A percentile compares a stretch with the other conserved stretches of the same genome.
Conservation (phyloP, 2,797 vertebrate genomes). For the Epinephelus coioides region DNA sequence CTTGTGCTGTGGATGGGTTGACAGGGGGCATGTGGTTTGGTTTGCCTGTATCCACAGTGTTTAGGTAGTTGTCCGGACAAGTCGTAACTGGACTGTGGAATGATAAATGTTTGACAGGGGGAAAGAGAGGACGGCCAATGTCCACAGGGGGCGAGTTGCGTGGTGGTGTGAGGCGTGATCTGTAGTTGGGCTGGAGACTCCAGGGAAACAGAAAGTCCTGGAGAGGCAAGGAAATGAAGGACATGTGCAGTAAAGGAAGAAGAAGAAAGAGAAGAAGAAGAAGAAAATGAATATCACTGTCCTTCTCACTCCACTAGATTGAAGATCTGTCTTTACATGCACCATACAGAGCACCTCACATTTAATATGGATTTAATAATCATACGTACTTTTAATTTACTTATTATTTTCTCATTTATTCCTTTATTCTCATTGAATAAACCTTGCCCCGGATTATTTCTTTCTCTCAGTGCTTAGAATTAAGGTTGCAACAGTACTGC, state of each 20-base stretch:
- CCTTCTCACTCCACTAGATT: not conserved
- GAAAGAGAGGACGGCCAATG: slow-evolving; percentile 67
- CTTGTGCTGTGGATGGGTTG: slow-evolving; percentile 30
- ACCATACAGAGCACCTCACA: not conserved
- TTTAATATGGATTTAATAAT: not conserved
- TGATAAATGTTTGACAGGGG: slow-evolving; percentile 77
- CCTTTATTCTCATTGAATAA: not conserved
- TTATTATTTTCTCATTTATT: not conserved
- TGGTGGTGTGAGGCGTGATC: slow-evolving; percentile 26
- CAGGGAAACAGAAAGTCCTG: slow-evolving; percentile 86
- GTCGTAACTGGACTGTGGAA: slow-evolving; percentile 69
- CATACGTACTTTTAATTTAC: not conserved
- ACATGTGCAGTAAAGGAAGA: not conserved
- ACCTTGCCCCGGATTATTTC: not conserved
- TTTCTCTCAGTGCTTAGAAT: not conserved
- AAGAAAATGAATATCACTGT: not conserved
- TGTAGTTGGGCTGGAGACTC: slow-evolving; percentile 66
- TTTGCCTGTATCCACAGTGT: slow-evolving; percentile 34
- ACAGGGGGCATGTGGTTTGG: slow-evolving; percentile 51
- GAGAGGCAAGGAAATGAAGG: slow-evolving; percentile 18
- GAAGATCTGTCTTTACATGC: not conserved
- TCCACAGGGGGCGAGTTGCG: slow-evolving; percentile 44
- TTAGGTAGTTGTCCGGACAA: slow-evolving; percentile 40
- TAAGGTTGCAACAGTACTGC: too few relatives aligned
- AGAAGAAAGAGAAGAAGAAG: not conserved